Percentiles rank a stretch among this genome's conserved stretches.
Evolutionary conservation across 2,113 vertebrate species (phyloP).

Genomic region (Hypocryptadius cinnamomeus): DNA sequence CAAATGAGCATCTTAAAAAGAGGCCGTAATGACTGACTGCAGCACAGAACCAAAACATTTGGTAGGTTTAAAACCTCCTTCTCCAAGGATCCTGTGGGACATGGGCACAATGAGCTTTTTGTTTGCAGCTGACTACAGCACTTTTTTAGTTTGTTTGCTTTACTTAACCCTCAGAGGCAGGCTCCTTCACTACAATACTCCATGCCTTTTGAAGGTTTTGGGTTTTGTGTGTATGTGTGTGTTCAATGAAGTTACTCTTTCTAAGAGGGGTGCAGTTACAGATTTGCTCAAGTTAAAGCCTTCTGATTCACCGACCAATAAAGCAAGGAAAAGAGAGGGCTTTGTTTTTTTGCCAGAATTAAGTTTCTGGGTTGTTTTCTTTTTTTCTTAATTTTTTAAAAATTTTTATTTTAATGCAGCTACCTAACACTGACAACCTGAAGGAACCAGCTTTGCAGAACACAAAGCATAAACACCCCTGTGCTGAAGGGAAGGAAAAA

Average conservation of each 20-base stretch:
- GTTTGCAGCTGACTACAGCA: constrained; percentile 50
- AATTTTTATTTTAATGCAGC: background rate
- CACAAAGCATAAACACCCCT: background rate
- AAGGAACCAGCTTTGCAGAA: constrained; percentile 4
- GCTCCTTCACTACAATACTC: constrained; percentile 33
- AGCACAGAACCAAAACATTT: constrained; percentile 66
- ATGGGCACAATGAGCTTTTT: constrained; percentile 62
- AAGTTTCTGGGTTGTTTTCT: background rate
- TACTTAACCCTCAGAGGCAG: constrained; percentile 53
- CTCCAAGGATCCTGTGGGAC: background rate
- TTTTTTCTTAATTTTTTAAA: background rate
- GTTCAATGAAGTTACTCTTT: constrained; percentile 29
- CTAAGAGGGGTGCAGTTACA: constrained; percentile 34
- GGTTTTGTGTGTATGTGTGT: background rate
- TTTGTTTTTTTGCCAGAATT: constrained; percentile 62
- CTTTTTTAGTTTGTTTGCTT: constrained; percentile 62
- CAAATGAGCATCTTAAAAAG: constrained; percentile 53
- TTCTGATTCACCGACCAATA: constrained; percentile 1
- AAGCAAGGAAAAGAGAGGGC: constrained; percentile 15
- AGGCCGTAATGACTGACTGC: constrained; percentile 26
- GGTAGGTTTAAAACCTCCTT: constrained; percentile 52
- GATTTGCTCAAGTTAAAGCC: constrained; percentile 19
- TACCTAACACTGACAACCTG: background rate
- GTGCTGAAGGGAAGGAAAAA: constrained; percentile 42
- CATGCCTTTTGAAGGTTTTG: background rate